phyloP scores from a whole-genome alignment of 2,113 vertebrate genomes.

The Barnardius zonarius region DNA sequence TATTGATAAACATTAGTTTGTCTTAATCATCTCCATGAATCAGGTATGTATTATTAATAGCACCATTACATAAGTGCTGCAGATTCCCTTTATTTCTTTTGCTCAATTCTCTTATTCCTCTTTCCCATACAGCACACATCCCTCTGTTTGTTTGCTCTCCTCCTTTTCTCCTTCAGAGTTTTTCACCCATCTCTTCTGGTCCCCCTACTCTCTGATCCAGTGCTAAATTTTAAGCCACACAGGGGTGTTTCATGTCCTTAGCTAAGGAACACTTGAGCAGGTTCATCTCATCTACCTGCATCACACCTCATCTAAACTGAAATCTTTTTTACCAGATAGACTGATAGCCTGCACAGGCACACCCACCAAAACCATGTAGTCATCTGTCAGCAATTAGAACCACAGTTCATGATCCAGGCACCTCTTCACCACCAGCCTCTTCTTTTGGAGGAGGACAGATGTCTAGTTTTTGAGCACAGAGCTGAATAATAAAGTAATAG shows the following conservation, averaged over 20 bases:
- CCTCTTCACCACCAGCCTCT: background rate
- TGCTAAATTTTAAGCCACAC: background rate
- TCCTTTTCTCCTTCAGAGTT: background rate
- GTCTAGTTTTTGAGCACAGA: background rate
- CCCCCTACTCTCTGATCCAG: background rate
- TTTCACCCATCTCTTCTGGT: background rate
- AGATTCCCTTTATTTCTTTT: background rate
- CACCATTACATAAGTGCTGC: background rate
- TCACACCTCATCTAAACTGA: background rate
- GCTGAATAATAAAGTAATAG: background rate
- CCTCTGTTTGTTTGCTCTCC: background rate
- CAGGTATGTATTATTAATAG: constrained; percentile 23
- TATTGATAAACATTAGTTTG: background rate
- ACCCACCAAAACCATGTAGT: background rate
- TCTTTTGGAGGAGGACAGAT: background rate
- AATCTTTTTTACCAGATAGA: background rate
- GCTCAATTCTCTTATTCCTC: background rate
- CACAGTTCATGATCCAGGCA: background rate
- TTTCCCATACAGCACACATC: background rate
- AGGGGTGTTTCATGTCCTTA: background rate
- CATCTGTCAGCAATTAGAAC: background rate
- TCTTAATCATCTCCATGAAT: background rate
- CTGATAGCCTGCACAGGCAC: background rate
- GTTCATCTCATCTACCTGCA: background rate
- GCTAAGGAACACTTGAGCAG: background rate